Evolutionary conservation across 2,797 vertebrate genomes (phyloP).

Genomic region (Phataginus tetradactyla): DNA sequence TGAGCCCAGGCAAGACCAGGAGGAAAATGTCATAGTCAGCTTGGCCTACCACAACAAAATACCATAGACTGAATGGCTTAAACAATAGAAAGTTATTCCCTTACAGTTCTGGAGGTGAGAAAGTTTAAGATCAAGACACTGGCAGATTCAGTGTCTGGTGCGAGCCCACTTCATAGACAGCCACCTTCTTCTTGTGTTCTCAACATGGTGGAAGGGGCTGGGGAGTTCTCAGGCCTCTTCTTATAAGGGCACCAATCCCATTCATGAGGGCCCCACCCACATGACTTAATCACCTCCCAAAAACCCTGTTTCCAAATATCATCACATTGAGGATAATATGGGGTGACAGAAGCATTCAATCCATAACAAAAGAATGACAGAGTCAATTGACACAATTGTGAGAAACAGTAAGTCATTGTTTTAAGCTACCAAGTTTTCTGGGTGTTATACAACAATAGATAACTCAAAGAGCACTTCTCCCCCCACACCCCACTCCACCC

Average conservation of each 20-base stretch:
- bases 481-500: too few relatives aligned
- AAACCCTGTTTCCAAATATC: neutral
- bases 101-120: neutral
- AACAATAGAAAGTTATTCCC: conserved; percentile 8
- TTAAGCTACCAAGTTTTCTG: neutral
- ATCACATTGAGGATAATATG: neutral
- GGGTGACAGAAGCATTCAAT: neutral
- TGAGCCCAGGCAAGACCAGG: neutral
- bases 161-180: neutral
- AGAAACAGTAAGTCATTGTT: neutral
- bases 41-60: neutral
- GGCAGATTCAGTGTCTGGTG: neutral
- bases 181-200: neutral
- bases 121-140: neutral
- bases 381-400: neutral
- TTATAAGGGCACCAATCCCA: neutral
- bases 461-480: neutral
- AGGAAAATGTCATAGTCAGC: neutral
- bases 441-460: neutral
- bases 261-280: neutral
- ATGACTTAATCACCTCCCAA: neutral
- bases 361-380: neutral
- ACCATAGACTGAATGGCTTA: neutral
- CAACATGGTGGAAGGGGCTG: neutral
- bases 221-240: neutral